These are phyloP conservation scores for Oligia fasciuncula DNA, from an alignment of 2,888 invertebrate genomes.

Conservation along the genomic window DNA sequence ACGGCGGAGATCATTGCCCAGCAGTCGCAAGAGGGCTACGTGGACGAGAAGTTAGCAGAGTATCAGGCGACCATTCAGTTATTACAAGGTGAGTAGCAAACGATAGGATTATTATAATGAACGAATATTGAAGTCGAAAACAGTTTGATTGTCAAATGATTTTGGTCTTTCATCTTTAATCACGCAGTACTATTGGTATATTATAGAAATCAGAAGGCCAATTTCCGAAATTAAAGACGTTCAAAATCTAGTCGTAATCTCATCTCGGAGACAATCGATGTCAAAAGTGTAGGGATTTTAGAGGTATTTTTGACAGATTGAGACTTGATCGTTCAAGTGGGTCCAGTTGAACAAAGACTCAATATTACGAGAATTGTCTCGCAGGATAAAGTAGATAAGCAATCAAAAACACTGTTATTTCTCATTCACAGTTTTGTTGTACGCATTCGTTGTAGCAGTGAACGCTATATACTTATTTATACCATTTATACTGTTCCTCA, in stretches of 20 bases:
- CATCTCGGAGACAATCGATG: too few relatives aligned
- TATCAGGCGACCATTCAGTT: conserved; percentile 97
- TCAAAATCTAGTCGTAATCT: background rate
- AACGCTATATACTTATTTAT: background rate
- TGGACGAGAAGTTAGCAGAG: conserved; percentile 97
- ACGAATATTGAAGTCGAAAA: background rate
- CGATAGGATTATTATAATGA: background rate
- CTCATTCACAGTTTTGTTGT: conserved; percentile 4
- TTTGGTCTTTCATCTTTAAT: background rate
- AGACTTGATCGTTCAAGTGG: background rate
- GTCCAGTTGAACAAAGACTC: too few relatives aligned
- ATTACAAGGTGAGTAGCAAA: conserved; percentile 93
- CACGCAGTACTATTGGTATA: background rate
- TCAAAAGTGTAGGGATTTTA: too few relatives aligned
- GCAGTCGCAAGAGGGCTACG: conserved; percentile 98
- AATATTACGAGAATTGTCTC: background rate
- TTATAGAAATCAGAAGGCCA: background rate
- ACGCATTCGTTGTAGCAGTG: background rate
- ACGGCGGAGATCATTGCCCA: conserved; percentile 98
- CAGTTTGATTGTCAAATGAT: background rate
- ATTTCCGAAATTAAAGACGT: background rate
- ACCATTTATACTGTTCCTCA: background rate
- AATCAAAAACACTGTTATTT: background rate
- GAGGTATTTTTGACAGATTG: too few relatives aligned
- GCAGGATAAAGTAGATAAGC: background rate